Evolutionary conservation across 2,113 vertebrate genomes (phyloP).

Genomic region (Amazona vittata): DNA sequence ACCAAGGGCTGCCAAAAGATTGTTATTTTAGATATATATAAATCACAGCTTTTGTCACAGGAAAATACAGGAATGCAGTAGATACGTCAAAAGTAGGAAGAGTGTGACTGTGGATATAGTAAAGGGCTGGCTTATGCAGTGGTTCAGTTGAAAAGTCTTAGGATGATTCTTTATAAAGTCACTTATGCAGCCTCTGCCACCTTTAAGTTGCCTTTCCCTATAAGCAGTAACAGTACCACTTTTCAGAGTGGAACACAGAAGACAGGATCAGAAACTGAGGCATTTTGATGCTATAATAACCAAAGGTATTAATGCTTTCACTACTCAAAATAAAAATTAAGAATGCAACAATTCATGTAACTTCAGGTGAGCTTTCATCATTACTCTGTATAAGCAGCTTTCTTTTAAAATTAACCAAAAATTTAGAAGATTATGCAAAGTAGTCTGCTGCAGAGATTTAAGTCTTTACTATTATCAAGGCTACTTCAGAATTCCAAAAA

Average conservation of each 20-base stretch:
- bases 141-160: neutral
- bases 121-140: neutral
- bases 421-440: constrained; percentile 1
- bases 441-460: neutral
- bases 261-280: neutral
- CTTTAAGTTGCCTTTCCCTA: neutral
- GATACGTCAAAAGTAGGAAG: neutral
- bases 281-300: neutral
- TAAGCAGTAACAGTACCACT: neutral
- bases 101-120: fast-evolving
- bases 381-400: neutral
- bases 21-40: neutral
- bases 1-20: neutral
- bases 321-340: neutral
- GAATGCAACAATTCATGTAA: neutral
- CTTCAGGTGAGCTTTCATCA: neutral
- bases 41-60: neutral
- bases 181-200: neutral
- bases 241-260: neutral
- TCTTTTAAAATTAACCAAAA: neutral
- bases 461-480: neutral
- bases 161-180: neutral
- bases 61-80: neutral
- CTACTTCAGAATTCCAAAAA: neutral
- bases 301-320: neutral